Conservation (phyloP, 2,888 invertebrate species). For the Deilephila porcellus region DNA sequence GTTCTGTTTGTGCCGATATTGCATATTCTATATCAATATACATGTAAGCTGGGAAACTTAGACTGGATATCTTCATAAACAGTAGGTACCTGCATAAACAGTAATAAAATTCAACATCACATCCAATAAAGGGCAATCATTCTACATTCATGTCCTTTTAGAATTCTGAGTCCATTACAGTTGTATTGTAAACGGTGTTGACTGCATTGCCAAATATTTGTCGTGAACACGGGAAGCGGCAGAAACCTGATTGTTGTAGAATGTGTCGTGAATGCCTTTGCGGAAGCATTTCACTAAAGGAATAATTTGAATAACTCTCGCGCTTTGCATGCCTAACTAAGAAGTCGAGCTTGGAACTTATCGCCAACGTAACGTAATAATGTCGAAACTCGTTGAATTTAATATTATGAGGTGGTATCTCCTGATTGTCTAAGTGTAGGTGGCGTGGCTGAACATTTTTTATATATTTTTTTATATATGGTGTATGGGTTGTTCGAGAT, state of each 20-base stretch:
- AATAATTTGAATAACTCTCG: conserved; percentile 21
- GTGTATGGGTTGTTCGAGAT: too few relatives aligned
- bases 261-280: conserved; percentile 1
- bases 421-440: not conserved
- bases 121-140: not conserved
- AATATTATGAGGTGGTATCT: not conserved
- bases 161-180: not conserved
- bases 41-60: too few relatives aligned
- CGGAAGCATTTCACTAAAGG: conserved; percentile 19
- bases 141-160: not conserved
- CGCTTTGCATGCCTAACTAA: conserved; percentile 26
- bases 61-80: too few relatives aligned
- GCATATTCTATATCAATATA: too few relatives aligned
- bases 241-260: not conserved
- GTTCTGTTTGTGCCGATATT: too few relatives aligned
- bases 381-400: conserved; percentile 15
- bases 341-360: not conserved
- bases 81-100: too few relatives aligned
- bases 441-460: not conserved
- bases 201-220: not conserved
- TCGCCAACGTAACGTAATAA: conserved; percentile 15
- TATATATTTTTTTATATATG: too few relatives aligned
- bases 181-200: not conserved
- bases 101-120: not conserved
- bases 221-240: not conserved